A percentile compares a stretch with the other conserved stretches of the same genome.
phyloP scores from a whole-genome alignment of 1,140 invertebrate species.

The Papilio polytes region DNA sequence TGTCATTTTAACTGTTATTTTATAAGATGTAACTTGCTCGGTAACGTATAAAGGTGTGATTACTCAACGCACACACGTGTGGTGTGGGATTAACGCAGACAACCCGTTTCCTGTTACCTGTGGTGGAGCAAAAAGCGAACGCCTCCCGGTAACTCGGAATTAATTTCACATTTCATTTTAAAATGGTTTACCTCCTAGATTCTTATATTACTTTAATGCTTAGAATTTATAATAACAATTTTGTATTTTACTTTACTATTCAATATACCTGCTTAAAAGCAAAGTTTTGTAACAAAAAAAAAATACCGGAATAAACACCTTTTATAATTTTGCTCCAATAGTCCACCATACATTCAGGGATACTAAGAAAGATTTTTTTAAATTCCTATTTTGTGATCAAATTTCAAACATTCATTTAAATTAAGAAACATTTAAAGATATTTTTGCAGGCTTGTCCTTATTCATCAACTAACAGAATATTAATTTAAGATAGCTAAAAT shows the following conservation, averaged over 20 bases:
- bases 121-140: constrained; percentile 71
- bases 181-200: constrained; percentile 25
- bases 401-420: too few species aligned
- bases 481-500: too few species aligned
- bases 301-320: too few species aligned
- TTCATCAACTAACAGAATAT: too few species aligned
- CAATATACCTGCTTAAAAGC: too few species aligned
- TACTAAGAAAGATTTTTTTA: too few species aligned
- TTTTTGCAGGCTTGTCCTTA: too few species aligned
- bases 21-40: constrained; percentile 59
- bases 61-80: constrained; percentile 55
- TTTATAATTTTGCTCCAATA: too few species aligned
- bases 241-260: background rate
- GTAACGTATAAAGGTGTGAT: constrained; percentile 59
- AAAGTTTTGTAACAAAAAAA: too few species aligned
- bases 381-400: too few species aligned
- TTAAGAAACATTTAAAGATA: too few species aligned
- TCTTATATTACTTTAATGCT: background rate
- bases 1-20: background rate
- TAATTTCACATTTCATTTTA: constrained; percentile 68
- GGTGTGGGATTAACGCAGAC: constrained; percentile 69
- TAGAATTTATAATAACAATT: constrained; percentile 1
- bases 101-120: constrained; percentile 80
- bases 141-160: constrained; percentile 71
- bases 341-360: too few species aligned